Conservation (phyloP, 2,888 invertebrate genomes). For the Drosophila subquinaria region DNA sequence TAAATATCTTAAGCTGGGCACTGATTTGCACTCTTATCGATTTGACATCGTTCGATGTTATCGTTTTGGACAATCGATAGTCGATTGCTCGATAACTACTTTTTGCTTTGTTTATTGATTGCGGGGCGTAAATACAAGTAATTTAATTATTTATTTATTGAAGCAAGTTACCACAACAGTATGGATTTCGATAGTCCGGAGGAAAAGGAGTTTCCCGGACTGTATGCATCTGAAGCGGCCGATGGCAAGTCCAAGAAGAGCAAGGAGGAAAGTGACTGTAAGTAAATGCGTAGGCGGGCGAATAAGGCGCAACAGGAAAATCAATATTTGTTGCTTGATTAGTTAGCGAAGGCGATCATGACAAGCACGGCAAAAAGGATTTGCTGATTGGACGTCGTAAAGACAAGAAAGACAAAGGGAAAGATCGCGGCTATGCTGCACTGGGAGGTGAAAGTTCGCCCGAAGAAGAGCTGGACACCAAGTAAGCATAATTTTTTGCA, state of each 20-base stretch:
- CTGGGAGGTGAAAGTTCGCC: slow-evolving; percentile 95
- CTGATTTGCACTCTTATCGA: neutral
- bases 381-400: slow-evolving; percentile 91
- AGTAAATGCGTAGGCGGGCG: slow-evolving; percentile 80
- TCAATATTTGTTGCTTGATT: slow-evolving; percentile 33
- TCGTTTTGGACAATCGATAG: neutral
- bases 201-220: slow-evolving; percentile 95
- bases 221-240: slow-evolving; percentile 92
- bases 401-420: slow-evolving; percentile 92
- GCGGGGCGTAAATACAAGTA: slow-evolving; percentile 50
- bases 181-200: slow-evolving; percentile 90
- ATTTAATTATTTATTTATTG: slow-evolving; percentile 42
- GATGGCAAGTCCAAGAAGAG: slow-evolving; percentile 82
- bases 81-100: slow-evolving; percentile 15
- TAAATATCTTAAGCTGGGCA: neutral
- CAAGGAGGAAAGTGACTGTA: slow-evolving; percentile 94
- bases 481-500: slow-evolving; percentile 86
- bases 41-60: slow-evolving; percentile 18
- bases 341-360: slow-evolving; percentile 94
- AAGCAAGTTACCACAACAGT: slow-evolving; percentile 23
- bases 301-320: slow-evolving; percentile 25
- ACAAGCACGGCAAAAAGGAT: slow-evolving; percentile 92
- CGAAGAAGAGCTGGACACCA: slow-evolving; percentile 93
- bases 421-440: slow-evolving; percentile 96
- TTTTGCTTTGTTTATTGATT: slow-evolving; percentile 60